phyloP scores from a whole-genome alignment of 1,140 invertebrate genomes.

The Pogonus chalceus region DNA sequence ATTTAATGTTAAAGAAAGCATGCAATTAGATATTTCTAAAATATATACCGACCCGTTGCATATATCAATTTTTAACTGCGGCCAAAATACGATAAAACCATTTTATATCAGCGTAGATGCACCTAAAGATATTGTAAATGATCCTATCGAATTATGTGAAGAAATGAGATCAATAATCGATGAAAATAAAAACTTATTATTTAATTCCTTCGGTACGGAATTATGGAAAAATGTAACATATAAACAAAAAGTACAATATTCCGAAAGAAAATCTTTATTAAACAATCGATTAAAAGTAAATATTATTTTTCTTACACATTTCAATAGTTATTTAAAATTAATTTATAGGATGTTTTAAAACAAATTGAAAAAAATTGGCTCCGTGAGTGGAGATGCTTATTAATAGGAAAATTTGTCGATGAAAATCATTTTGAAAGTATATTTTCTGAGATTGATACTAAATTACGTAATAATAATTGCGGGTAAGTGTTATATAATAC shows the following conservation, averaged over 20 bases:
- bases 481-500: constrained; percentile 14
- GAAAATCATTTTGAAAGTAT: not conserved
- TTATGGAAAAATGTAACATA: constrained; percentile 12
- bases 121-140: constrained; percentile 16
- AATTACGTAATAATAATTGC: constrained; percentile 4
- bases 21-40: constrained; percentile 15
- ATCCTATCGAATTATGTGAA: constrained; percentile 10
- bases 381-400: constrained; percentile 25
- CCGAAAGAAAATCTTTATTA: constrained; percentile 9
- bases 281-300: constrained; percentile 19
- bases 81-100: constrained; percentile 17
- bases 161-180: constrained; percentile 15
- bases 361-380: constrained; percentile 26
- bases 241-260: constrained; percentile 16
- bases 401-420: constrained; percentile 25
- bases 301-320: not conserved
- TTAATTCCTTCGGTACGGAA: not conserved
- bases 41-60: constrained; percentile 19
- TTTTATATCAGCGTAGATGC: constrained; percentile 19
- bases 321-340: constrained; percentile 10
- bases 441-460: constrained; percentile 7
- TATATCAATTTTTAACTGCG: constrained; percentile 24
- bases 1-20: constrained; percentile 17
- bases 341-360: constrained; percentile 22
- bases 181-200: constrained; percentile 16